Percentiles rank a stretch among this genome's conserved stretches.
Conservation (phyloP, 2,113 vertebrate genomes). For the Brachyhypopomus occidentalis region DNA sequence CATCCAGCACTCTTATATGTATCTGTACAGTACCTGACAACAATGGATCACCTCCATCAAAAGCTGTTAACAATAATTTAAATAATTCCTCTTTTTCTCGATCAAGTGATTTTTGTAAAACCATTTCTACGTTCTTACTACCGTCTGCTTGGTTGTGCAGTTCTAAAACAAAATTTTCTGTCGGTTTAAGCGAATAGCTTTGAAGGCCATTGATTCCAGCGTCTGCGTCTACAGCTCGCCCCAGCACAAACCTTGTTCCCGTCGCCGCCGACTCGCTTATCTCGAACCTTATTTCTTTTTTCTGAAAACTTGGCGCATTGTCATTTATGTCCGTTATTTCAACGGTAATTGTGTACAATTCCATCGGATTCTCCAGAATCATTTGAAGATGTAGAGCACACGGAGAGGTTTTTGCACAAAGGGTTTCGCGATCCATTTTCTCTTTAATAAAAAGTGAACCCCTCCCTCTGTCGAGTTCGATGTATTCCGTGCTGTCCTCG, state of each 20-base stretch:
- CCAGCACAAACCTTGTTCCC: slow-evolving; percentile 22
- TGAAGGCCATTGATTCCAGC: slow-evolving; percentile 30
- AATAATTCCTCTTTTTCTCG: slow-evolving; percentile 3
- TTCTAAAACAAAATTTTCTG: slow-evolving; percentile 28
- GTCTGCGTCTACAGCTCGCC: slow-evolving; percentile 29
- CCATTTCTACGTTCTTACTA: slow-evolving; percentile 34
- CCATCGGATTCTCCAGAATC: slow-evolving; percentile 42
- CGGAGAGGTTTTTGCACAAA: slow-evolving; percentile 29
- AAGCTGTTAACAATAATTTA: slow-evolving; percentile 18
- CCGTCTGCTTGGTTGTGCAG: slow-evolving; percentile 20
- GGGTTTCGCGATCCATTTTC: slow-evolving; percentile 27
- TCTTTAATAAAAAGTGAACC: slow-evolving; percentile 28
- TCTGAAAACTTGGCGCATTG: slow-evolving; percentile 28
- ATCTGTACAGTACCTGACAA: slow-evolving; percentile 24
- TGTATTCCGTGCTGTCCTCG: slow-evolving; percentile 30
- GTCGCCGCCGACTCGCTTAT: slow-evolving; percentile 25
- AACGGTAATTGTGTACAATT: slow-evolving; percentile 28
- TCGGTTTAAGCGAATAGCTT: slow-evolving; percentile 29
- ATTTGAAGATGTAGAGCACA: slow-evolving; percentile 36
- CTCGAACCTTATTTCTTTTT: slow-evolving; percentile 27
- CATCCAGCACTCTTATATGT: slow-evolving; percentile 19
- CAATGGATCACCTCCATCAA: slow-evolving; percentile 30
- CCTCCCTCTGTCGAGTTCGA: slow-evolving; percentile 23
- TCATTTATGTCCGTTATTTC: slow-evolving; percentile 38
- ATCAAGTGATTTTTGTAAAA: slow-evolving; percentile 36